Evolutionary conservation across 1,140 invertebrate genomes (phyloP), one percentile per base, ranked within the genome.

Genomic region (Drosophila yakuba): DNA sequence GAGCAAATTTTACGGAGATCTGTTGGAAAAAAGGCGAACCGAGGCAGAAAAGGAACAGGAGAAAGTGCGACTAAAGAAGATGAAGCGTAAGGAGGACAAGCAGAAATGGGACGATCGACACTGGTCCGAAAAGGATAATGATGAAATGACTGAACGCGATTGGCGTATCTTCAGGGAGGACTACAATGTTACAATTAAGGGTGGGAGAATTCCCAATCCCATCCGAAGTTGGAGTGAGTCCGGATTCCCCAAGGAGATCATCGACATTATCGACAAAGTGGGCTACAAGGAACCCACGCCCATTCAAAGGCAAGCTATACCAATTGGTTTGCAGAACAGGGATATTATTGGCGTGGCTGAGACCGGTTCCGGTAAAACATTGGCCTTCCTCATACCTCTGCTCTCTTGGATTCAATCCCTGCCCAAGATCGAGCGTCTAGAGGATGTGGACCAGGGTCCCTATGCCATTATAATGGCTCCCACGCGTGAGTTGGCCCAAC

Each of bases 91-190:
- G 92, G 98, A 99, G 94, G 98, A 99, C 71, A 99, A 99, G 93
- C 98, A 99, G 91, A 97, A 98, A 91, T 99, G 97, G 97, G 99
- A 99, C 93, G 98, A 99, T 92, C 95, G 99, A 25, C 99, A 99
- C 93, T 99, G 99, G 99, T 97, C 96, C 15, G 98, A 99, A 81
- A 99, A 99, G 93, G 95, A 95, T 11, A 90, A 96, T 0, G 95
- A 96, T 54, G 98, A 99, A 93, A 99, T 99, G 99, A 98, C 97
- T 10, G 98, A 99, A 92, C 94, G 99, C 91, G 99, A 99, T 94
- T 99, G 99, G 99, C 95, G 99, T 92, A 99, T 99, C 83, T 99
- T 99, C 91, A 95, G 98, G 71, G 99, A 99, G 94, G 99, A 99
- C 94, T 99, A 99, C 91, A 99, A 99, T 91, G 99, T 99, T 48